phyloP scores from a whole-genome alignment of 1,140 invertebrate genomes.

The Pissodes strobi region DNA sequence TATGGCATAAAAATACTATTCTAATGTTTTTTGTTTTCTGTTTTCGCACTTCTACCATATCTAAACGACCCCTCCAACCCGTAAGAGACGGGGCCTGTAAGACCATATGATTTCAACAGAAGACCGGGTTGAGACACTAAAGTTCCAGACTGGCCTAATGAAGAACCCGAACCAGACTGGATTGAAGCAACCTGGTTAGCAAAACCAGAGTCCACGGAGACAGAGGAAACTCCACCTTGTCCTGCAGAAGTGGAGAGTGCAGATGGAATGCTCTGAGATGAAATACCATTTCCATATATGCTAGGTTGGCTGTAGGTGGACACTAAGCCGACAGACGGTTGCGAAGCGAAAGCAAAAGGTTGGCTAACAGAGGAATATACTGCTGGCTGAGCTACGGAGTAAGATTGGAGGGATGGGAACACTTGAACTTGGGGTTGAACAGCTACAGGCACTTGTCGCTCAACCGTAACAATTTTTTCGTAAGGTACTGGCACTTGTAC shows the following conservation, averaged over 20 bases:
- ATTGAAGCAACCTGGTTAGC: conserved; percentile 11
- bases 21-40: conserved; percentile 2
- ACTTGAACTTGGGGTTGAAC: conserved; percentile 4
- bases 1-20: no score
- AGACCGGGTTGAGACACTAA: conserved; percentile 1
- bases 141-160: not conserved
- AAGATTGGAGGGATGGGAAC: conserved; percentile 5
- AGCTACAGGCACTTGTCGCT: conserved; percentile 24
- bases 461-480: conserved; percentile 22
- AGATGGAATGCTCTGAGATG: no score
- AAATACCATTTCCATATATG: not conserved
- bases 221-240: no score
- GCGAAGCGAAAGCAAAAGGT: no score
- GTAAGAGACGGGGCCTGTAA: not conserved
- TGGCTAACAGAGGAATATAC: not conserved
- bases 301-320: no score
- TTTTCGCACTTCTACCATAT: conserved; percentile 5
- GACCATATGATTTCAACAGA: not conserved
- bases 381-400: conserved; percentile 6
- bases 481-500: conserved; percentile 31
- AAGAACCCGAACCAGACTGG: not conserved
- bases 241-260: no score
- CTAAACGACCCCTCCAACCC: not conserved
- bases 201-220: not conserved
- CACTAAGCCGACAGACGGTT: no score